Percentiles rank a stretch among this genome's conserved stretches.
Conservation (phyloP, 2,113 vertebrate species). For the Tenebrosternarchus preto region DNA sequence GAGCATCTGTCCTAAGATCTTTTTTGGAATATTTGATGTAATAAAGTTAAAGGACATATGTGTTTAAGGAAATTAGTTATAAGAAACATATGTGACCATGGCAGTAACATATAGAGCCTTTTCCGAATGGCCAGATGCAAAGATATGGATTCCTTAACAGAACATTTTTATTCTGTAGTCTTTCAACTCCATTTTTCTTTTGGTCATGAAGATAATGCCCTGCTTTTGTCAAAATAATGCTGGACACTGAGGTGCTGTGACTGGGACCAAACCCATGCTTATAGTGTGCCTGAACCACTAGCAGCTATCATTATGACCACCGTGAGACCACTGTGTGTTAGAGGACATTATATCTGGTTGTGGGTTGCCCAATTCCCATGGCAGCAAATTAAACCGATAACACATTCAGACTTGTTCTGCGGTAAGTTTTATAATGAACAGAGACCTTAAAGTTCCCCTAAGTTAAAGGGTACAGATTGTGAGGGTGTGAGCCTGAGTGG, state of each 20-base stretch:
- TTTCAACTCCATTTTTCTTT: background rate
- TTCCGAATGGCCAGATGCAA: too few species aligned
- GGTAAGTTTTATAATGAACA: background rate
- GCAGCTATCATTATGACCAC: background rate
- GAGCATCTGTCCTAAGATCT: too few species aligned
- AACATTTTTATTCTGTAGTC: background rate
- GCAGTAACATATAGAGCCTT: too few species aligned
- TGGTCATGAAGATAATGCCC: background rate
- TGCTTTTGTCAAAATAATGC: background rate
- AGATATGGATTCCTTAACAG: background rate
- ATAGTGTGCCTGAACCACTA: background rate
- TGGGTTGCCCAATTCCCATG: background rate
- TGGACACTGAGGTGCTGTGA: background rate
- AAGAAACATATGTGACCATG: too few species aligned
- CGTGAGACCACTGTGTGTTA: background rate
- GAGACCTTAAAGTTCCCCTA: too few species aligned
- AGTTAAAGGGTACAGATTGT: too few species aligned
- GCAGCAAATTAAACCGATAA: background rate
- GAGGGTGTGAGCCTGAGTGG: too few species aligned
- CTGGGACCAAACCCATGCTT: background rate
- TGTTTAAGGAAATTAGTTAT: too few species aligned
- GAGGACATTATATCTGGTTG: background rate
- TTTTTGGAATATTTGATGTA: too few species aligned
- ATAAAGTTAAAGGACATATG: too few species aligned
- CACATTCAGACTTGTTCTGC: background rate